Percentiles rank a stretch among this genome's conserved stretches.
Conservation (phyloP, 1,140 invertebrate genomes). For the Popillia japonica region DNA sequence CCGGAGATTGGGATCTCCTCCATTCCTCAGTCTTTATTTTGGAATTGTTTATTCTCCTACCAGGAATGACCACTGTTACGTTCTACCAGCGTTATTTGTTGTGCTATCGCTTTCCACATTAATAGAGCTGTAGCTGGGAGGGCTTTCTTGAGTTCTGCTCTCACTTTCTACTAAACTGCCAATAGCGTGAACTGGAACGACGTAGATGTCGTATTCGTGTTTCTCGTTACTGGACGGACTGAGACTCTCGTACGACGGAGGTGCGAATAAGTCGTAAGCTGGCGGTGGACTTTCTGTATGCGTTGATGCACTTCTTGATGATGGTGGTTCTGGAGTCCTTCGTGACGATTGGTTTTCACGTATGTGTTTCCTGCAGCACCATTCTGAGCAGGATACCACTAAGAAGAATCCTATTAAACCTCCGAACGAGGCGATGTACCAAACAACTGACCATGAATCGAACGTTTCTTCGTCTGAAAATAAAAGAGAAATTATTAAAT, state of each 20-base stretch:
- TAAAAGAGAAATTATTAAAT: background rate
- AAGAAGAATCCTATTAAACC: conserved; percentile 68
- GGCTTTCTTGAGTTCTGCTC: conserved; percentile 21
- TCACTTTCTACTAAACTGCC: conserved; percentile 41
- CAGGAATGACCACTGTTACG: background rate
- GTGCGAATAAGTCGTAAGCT: conserved; percentile 68
- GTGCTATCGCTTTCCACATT: background rate
- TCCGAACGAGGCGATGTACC: conserved; percentile 70
- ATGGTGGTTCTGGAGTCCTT: conserved; percentile 45
- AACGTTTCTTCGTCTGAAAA: conserved; percentile 46
- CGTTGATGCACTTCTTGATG: conserved; percentile 47
- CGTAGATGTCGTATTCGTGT: conserved; percentile 61
- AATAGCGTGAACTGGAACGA: conserved; percentile 62
- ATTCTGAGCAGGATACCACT: conserved; percentile 69
- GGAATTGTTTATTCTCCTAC: background rate
- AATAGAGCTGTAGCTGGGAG: conserved; percentile 36
- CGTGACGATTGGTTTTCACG: conserved; percentile 48
- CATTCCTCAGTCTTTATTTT: conserved; percentile 2
- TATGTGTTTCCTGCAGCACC: conserved; percentile 62
- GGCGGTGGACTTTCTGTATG: conserved; percentile 64
- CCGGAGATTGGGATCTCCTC: background rate
- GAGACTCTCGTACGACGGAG: conserved; percentile 67
- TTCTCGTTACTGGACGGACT: conserved; percentile 62
- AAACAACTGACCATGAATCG: conserved; percentile 67
- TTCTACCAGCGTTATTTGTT: background rate